Percentiles rank a stretch among this genome's conserved stretches.
These are phyloP conservation scores for Corvus moneduloides DNA, from an alignment of 2,113 vertebrate species.

Conservation along the genomic window DNA sequence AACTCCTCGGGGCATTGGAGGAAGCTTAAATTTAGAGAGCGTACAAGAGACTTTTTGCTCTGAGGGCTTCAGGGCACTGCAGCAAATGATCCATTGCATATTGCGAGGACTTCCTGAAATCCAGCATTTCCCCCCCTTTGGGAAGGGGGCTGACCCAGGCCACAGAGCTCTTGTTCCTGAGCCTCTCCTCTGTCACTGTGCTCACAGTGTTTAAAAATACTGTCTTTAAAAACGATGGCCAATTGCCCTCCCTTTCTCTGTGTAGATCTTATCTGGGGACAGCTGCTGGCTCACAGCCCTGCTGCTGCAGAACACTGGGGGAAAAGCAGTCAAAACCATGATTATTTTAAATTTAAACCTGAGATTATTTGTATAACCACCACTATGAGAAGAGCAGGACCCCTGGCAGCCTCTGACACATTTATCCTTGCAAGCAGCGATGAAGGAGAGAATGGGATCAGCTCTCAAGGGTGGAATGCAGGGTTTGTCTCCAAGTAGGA, in stretches of 20 bases:
- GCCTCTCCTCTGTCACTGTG: neutral
- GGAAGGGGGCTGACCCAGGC: neutral
- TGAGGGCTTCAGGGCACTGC: neutral
- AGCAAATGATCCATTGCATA: neutral
- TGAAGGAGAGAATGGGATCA: neutral
- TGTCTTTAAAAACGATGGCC: neutral
- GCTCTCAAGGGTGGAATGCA: accelerated
- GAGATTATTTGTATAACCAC: neutral
- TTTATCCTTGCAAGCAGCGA: neutral
- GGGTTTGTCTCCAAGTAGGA: neutral
- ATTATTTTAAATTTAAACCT: neutral
- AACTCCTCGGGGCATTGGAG: neutral
- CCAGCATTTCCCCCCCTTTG: neutral
- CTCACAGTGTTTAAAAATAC: neutral
- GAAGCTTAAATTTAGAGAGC: constrained; percentile 3
- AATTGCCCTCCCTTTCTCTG: neutral
- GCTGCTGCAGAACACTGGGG: neutral
- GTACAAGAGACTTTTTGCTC: neutral
- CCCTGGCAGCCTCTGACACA: neutral
- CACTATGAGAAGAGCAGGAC: neutral
- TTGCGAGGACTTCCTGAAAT: neutral
- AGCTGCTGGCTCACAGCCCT: neutral
- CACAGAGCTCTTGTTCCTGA: neutral
- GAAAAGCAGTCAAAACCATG: neutral
- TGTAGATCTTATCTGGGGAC: neutral